Evolutionary conservation across 1,140 invertebrate species (phyloP).

Genomic region (Armadillidium nasatum): DNA sequence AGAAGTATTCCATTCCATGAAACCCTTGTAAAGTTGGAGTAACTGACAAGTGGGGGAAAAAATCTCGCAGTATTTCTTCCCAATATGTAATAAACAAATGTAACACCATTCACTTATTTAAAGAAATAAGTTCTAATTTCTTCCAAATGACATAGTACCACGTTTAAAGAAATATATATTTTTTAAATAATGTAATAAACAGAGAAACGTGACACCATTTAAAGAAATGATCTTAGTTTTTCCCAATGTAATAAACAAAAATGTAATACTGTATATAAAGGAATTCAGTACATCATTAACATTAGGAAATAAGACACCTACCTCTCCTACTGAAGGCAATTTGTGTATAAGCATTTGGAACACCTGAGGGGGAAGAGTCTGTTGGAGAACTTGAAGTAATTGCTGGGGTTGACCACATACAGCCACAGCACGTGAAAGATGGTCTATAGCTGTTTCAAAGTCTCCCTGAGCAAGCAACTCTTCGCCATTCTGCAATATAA

Average conservation of each 20-base stretch:
- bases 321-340: conserved; percentile 63
- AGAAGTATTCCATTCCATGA: too few relatives aligned
- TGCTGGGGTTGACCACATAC: conserved; percentile 92
- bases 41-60: too few relatives aligned
- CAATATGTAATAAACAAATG: too few relatives aligned
- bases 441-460: conserved; percentile 83
- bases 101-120: too few relatives aligned
- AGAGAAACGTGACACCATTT: not conserved
- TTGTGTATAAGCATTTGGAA: conserved; percentile 81
- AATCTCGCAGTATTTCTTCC: too few relatives aligned
- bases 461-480: conserved; percentile 79
- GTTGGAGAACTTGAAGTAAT: conserved; percentile 83
- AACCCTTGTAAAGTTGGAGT: too few relatives aligned
- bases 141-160: too few relatives aligned
- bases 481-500: conserved; percentile 84
- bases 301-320: conserved; percentile 43
- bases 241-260: not conserved
- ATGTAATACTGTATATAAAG: not conserved
- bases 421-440: conserved; percentile 89
- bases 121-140: too few relatives aligned
- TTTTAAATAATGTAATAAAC: not conserved
- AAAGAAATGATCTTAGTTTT: not conserved
- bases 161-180: not conserved
- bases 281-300: not conserved
- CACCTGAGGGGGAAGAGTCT: conserved; percentile 85